Evolutionary conservation across 1,140 invertebrate genomes (phyloP).

Genomic region (Sesamia nonagrioides): DNA sequence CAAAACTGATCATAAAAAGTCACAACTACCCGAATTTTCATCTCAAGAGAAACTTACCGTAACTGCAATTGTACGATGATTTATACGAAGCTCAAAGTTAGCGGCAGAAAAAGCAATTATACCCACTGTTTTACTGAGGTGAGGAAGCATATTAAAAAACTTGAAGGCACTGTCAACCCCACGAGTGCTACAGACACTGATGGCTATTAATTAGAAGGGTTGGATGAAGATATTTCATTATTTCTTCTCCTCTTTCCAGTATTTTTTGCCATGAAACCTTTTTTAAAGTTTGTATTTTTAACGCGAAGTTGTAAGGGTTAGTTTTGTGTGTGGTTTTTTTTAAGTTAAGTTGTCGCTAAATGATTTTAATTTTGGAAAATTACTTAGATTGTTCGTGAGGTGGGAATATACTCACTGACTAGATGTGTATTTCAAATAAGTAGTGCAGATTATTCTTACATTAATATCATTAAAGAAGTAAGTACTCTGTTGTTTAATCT

Average conservation of each 20-base stretch:
- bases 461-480: too few species aligned
- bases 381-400: too few species aligned
- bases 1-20: not conserved
- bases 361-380: not conserved
- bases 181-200: slow-evolving; percentile 84
- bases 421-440: too few species aligned
- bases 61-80: slow-evolving; percentile 17
- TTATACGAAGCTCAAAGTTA: slow-evolving; percentile 63
- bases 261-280: slow-evolving; percentile 50
- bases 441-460: too few species aligned
- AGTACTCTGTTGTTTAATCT: too few species aligned
- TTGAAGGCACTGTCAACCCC: slow-evolving; percentile 84
- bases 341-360: too few species aligned
- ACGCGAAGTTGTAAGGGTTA: slow-evolving; percentile 10
- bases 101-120: slow-evolving; percentile 84
- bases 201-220: slow-evolving; percentile 87
- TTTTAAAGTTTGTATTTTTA: slow-evolving; percentile 16
- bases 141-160: slow-evolving; percentile 87
- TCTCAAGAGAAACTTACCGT: not conserved
- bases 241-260: slow-evolving; percentile 70
- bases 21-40: not conserved
- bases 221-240: slow-evolving; percentile 84
- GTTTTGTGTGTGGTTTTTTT: not conserved
- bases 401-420: too few species aligned
- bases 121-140: slow-evolving; percentile 83